A percentile compares a stretch with the other conserved stretches of the same genome.
Evolutionary conservation across 2,113 vertebrate species (phyloP).

Genomic region (Antigone vipio): DNA sequence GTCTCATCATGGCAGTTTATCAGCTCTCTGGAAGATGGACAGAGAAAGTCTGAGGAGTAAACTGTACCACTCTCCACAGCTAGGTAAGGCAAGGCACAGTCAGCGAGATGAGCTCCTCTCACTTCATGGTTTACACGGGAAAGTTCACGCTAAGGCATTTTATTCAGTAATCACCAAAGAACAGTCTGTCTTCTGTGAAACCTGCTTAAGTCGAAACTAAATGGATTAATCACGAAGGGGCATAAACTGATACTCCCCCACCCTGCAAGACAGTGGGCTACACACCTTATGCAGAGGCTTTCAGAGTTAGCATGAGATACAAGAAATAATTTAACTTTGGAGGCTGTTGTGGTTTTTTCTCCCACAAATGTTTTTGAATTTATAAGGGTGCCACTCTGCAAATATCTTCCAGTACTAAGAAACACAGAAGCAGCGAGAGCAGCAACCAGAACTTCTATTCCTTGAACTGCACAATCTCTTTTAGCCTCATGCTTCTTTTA

Average conservation of each 20-base stretch:
- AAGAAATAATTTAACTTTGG: background rate
- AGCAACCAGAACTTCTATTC: background rate
- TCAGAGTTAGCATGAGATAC: background rate
- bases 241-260: background rate
- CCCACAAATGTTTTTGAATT: background rate
- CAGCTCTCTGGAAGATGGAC: background rate
- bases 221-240: background rate
- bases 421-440: background rate
- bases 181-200: background rate
- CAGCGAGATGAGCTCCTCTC: background rate
- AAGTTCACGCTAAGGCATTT: background rate
- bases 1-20: background rate
- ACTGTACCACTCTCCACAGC: background rate
- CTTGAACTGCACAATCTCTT: background rate
- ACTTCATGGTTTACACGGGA: fast-evolving
- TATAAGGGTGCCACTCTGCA: background rate
- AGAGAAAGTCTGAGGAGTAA: background rate
- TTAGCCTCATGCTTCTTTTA: background rate
- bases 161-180: background rate
- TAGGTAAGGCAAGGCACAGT: background rate
- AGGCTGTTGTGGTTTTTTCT: fast-evolving
- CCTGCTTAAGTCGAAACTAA: background rate
- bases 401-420: background rate
- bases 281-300: background rate
- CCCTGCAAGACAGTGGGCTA: background rate